Evolutionary conservation across 2,888 invertebrate species (phyloP), one percentile per base, ranked within the genome.

Genomic region (Apomyelois bistriatella): DNA sequence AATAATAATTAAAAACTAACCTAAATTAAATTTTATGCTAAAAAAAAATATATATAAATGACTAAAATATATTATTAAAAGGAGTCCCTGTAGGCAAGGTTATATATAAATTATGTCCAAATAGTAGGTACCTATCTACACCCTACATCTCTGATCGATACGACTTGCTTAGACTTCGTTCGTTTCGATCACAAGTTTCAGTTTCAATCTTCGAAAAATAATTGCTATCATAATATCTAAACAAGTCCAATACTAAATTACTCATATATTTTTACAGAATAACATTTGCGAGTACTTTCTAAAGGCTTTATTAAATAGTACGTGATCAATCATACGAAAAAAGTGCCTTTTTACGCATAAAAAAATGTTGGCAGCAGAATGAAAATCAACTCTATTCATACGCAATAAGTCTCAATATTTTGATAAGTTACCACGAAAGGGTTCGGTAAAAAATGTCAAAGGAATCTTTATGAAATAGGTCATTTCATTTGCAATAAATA

Each of bases 281-380:
- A 64, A 62, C 61, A 59, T 65, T 61, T 52, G 50, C 58, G 58
- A 58, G 54, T 8, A 6, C 56, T 17, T 35, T 36, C 36, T 37
- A 15, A 43, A 36, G n/a, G 22, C 35, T 42, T 38, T 42, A 59
- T 65, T 60, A 67, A 15, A 70, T 64, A 72, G 73, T 66, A 68
- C 63, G 65, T 72, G 76, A 79, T 79, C 74, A 79, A 79, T 78
- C 78, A 75, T 66, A 69, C 60, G 72, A 67, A 70, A 70, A 70
- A 74, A 59, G 58, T 56, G 58, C 58, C 62, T 43, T 52, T 35
- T 55, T 46, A 36, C 6, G n/a, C 15, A 0, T 1, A 12, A 30
- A 28, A n/a, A 38, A 49, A 41, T 15, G 12, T 15, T 3, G 46
- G 7, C 12, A 9, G 3, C 9, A 15, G 3, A 40, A 16, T 3